These are phyloP conservation scores for Temnothorax nylanderi DNA, from an alignment of 1,140 invertebrate genomes.

Conservation along the genomic window DNA sequence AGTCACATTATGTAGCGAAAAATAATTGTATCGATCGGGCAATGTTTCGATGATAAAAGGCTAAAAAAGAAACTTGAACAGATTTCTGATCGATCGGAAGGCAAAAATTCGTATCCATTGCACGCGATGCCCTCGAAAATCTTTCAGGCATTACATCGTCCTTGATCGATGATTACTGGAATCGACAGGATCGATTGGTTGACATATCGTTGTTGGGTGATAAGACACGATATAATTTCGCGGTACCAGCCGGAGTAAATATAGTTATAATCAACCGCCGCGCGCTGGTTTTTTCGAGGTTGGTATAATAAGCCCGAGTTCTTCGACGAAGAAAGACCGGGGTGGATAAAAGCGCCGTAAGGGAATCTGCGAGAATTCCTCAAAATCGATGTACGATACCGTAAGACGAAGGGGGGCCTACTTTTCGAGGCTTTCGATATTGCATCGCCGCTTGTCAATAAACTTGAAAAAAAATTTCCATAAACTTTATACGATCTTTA, in stretches of 20 bases:
- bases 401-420: slow-evolving; percentile 52
- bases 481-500: slow-evolving; percentile 52
- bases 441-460: slow-evolving; percentile 45
- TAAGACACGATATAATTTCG: slow-evolving; percentile 68
- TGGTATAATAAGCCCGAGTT: slow-evolving; percentile 59
- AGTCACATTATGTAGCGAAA: background rate
- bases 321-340: slow-evolving; percentile 30
- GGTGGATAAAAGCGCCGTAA: slow-evolving; percentile 62
- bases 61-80: background rate
- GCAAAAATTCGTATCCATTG: background rate
- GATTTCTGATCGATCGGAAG: background rate
- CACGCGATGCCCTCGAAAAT: background rate
- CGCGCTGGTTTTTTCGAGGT: slow-evolving; percentile 44
- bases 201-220: slow-evolving; percentile 60
- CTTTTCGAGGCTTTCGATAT: slow-evolving; percentile 62
- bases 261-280: slow-evolving; percentile 63
- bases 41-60: background rate
- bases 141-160: background rate
- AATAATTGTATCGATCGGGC: background rate
- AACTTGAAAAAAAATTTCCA: slow-evolving; percentile 62
- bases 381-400: slow-evolving; percentile 73
- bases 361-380: slow-evolving; percentile 41
- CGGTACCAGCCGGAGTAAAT: slow-evolving; percentile 47
- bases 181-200: slow-evolving; percentile 57
- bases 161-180: slow-evolving; percentile 26